Percentiles rank a stretch among this genome's conserved stretches.
phyloP scores from a whole-genome alignment of 2,888 invertebrate species.

The Dasypogon diadema region DNA sequence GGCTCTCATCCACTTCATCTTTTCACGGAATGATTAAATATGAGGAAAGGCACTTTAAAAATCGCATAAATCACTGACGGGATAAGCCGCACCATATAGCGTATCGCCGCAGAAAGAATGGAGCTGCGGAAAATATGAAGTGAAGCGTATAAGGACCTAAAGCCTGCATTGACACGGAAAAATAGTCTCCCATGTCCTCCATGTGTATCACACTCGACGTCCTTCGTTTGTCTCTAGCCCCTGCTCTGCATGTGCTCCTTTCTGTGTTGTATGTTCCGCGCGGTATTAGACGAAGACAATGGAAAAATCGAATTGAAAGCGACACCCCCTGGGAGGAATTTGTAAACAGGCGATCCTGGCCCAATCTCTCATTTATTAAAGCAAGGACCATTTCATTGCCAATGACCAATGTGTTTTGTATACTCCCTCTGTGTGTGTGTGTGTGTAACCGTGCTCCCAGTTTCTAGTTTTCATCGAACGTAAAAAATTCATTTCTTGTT shows the following conservation, averaged over 20 bases:
- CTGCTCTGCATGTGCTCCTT: background rate
- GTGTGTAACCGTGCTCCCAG: too few relatives aligned
- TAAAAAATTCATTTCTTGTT: constrained; percentile 41
- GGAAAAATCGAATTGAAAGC: background rate
- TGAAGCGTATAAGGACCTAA: constrained; percentile 1
- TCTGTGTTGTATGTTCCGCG: background rate
- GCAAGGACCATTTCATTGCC: constrained; percentile 27
- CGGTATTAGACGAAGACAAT: background rate
- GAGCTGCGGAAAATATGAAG: background rate
- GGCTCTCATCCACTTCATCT: constrained; percentile 42
- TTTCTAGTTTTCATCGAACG: background rate
- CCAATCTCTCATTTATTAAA: constrained; percentile 6
- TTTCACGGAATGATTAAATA: constrained; percentile 48
- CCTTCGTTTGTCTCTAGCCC: background rate
- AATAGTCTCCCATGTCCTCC: background rate
- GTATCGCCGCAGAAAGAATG: constrained; percentile 10
- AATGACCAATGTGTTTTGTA: constrained; percentile 28
- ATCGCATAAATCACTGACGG: constrained; percentile 42
- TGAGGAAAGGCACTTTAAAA: constrained; percentile 50
- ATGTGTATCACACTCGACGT: background rate
- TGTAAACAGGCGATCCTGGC: background rate
- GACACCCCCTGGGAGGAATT: background rate
- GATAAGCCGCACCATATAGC: constrained; percentile 24
- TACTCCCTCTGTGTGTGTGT: background rate
- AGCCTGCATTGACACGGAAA: constrained; percentile 18